Conservation (phyloP, 2,797 vertebrate genomes). For the Melanotaenia trifasciata region DNA sequence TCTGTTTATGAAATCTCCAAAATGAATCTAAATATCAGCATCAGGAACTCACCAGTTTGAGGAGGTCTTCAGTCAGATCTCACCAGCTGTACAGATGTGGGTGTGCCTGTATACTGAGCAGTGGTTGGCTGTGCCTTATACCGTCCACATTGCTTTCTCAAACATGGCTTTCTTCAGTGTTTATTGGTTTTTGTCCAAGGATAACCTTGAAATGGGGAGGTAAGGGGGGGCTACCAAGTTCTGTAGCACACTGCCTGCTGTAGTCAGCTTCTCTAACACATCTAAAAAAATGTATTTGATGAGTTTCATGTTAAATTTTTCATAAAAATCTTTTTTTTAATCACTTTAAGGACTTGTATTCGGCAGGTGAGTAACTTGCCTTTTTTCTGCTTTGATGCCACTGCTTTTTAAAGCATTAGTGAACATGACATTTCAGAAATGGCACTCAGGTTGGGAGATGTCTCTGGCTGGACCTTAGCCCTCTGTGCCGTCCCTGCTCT, state of each 20-base stretch:
- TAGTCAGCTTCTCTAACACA: constrained; percentile 43
- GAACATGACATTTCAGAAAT: constrained; percentile 24
- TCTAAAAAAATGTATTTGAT: constrained; percentile 49
- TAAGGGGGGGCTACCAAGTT: constrained; percentile 42
- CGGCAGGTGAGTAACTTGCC: not conserved
- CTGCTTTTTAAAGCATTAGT: no score
- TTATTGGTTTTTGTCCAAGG: constrained; percentile 75
- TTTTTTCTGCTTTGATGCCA: no score
- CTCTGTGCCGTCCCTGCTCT: constrained; percentile 19
- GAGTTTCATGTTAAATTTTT: constrained; percentile 32
- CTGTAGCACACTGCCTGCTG: constrained; percentile 61
- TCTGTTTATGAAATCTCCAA: not conserved
- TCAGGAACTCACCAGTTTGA: constrained; percentile 5
- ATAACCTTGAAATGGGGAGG: constrained; percentile 62
- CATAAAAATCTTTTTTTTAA: constrained; percentile 67
- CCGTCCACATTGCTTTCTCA: constrained; percentile 62
- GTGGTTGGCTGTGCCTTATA: constrained; percentile 58
- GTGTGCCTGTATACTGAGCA: constrained; percentile 48
- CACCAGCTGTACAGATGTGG: constrained; percentile 47
- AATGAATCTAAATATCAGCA: constrained; percentile 1
- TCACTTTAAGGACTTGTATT: not conserved
- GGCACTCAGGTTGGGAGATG: not conserved
- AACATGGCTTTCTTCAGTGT: constrained; percentile 76
- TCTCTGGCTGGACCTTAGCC: constrained; percentile 13
- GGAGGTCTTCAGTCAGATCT: constrained; percentile 33